These are phyloP conservation scores for Nebria salina DNA, from an alignment of 2,888 invertebrate genomes.

Conservation along the genomic window DNA sequence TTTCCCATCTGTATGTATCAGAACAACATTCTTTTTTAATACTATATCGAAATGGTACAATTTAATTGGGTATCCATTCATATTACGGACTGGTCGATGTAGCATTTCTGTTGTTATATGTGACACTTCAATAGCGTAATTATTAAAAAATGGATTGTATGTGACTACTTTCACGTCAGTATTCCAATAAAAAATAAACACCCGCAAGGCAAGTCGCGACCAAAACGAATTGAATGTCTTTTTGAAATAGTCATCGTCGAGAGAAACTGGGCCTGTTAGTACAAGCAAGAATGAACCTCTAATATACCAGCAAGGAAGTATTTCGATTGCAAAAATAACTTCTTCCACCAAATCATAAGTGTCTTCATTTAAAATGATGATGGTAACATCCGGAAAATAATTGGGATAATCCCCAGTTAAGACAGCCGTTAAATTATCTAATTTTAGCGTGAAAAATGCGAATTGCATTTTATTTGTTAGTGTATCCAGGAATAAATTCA, in stretches of 20 bases:
- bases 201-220: slow-evolving; percentile 19
- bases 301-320: slow-evolving; percentile 23
- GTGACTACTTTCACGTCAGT: slow-evolving; percentile 29
- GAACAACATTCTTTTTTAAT: slow-evolving; percentile 18
- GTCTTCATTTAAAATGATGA: slow-evolving; percentile 26
- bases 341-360: slow-evolving; percentile 23
- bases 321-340: slow-evolving; percentile 31
- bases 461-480: slow-evolving; percentile 7
- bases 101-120: slow-evolving; percentile 24
- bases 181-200: slow-evolving; percentile 32
- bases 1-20: slow-evolving; percentile 12
- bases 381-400: slow-evolving; percentile 27
- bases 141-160: slow-evolving; percentile 32
- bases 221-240: slow-evolving; percentile 27
- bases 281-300: slow-evolving; percentile 28
- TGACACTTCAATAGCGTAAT: slow-evolving; percentile 30
- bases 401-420: slow-evolving; percentile 5
- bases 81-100: slow-evolving; percentile 26
- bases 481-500: slow-evolving; percentile 18
- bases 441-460: slow-evolving; percentile 23
- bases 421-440: slow-evolving; percentile 23
- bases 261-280: slow-evolving; percentile 9
- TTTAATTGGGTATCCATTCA: slow-evolving; percentile 33
- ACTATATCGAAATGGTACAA: slow-evolving; percentile 28
- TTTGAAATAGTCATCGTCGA: slow-evolving; percentile 25